Conservation (phyloP, 2,888 invertebrate genomes). For the Lithophane ornitopus region DNA sequence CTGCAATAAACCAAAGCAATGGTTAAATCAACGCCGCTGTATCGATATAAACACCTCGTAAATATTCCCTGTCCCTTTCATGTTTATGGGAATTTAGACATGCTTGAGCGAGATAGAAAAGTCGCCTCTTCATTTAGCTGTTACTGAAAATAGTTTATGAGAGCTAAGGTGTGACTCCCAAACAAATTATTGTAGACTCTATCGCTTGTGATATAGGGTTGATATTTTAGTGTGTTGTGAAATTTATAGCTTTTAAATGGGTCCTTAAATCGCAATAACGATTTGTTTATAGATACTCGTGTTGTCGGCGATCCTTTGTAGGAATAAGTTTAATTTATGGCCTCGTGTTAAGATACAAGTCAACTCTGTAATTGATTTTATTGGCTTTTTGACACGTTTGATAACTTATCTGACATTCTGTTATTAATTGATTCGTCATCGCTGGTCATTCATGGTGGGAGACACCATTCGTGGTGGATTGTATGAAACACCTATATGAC, state of each 20-base stretch:
- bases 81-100: slow-evolving; percentile 58
- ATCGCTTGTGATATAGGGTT: slow-evolving; percentile 59
- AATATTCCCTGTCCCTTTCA: slow-evolving; percentile 80
- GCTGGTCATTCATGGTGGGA: slow-evolving; percentile 37
- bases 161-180: slow-evolving; percentile 74
- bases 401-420: slow-evolving; percentile 58
- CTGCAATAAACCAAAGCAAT: slow-evolving; percentile 90
- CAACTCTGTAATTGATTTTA: slow-evolving; percentile 73
- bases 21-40: slow-evolving; percentile 89
- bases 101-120: slow-evolving; percentile 73
- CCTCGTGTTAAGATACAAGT: slow-evolving; percentile 68
- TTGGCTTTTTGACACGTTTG: slow-evolving; percentile 72
- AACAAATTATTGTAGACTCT: slow-evolving; percentile 73
- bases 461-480: no score
- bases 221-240: slow-evolving; percentile 64
- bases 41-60: slow-evolving; percentile 90
- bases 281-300: slow-evolving; percentile 88
- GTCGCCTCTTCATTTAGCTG: slow-evolving; percentile 84
- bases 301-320: slow-evolving; percentile 81
- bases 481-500: background rate
- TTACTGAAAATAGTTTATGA: slow-evolving; percentile 90
- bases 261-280: slow-evolving; percentile 90
- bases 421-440: slow-evolving; percentile 55
- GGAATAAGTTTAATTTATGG: slow-evolving; percentile 80
- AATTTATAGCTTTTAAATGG: slow-evolving; percentile 90